Percentiles rank a stretch among this genome's conserved stretches.
These are phyloP conservation scores for Lynx canadensis DNA, from an alignment of 2,113 vertebrate species.

Conservation along the genomic window DNA sequence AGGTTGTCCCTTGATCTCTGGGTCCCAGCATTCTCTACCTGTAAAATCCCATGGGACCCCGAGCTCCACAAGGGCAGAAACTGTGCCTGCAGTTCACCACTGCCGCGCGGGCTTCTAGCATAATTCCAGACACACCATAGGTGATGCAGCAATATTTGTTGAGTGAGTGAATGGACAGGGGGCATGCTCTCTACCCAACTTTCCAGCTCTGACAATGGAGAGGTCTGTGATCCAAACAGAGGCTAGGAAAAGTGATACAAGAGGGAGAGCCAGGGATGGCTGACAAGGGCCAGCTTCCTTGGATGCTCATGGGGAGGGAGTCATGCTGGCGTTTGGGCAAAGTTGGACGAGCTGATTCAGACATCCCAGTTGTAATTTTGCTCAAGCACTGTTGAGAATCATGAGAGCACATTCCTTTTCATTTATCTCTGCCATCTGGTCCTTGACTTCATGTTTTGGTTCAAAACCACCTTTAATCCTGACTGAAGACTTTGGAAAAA, in stretches of 20 bases:
- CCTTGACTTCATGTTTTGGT: background rate
- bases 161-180: background rate
- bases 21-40: background rate
- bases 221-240: background rate
- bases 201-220: background rate
- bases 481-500: background rate
- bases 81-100: background rate
- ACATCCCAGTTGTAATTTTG: accelerated
- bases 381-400: background rate
- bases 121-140: background rate
- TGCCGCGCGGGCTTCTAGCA: background rate
- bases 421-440: background rate
- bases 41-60: background rate
- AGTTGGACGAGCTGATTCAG: background rate
- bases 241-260: background rate
- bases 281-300: accelerated
- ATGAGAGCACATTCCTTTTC: background rate
- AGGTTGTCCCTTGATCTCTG: background rate
- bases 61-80: background rate
- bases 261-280: background rate
- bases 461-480: background rate
- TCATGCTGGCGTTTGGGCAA: background rate
- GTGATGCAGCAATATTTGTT: background rate
- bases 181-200: accelerated
- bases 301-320: too few species aligned